Evolutionary conservation across 2,797 vertebrate species (phyloP), one percentile per base, ranked within the genome.

Genomic region (Platyrinchus mystaceus): DNA sequence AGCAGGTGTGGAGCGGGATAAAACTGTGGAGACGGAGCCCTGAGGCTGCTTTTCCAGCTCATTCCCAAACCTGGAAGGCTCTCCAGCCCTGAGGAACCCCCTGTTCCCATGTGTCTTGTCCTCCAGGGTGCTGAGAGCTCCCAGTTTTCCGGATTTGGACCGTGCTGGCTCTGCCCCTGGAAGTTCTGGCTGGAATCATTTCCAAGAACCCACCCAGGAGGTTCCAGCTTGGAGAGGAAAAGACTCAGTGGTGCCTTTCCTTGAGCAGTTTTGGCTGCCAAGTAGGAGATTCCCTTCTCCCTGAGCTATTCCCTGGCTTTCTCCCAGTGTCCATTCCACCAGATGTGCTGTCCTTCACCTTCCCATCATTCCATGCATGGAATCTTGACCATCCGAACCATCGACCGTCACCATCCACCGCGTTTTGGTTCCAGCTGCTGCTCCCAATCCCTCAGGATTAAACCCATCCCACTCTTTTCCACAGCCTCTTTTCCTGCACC

Each of bases 401-500:
- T 67, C 6, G 0, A 10, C 11, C 39, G 49, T 44, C 74, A 55
- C 24, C 34, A 26, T 11, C 49, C 80, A 47, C 49, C 46, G 22
- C 0, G 5, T 26, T 68, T 89, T 41, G 56, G 27, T 47, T 75
- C 20, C 30, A n/a, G 10, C 21, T 28, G 12, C 39, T 49, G 32
- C 36, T 85, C 68, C 56, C 56, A 70, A 71, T 7, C 27, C 50
- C 11, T 58, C 34, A 1, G n/a, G 21, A n/a, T 87, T 43, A 58
- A 4, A 39, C 14, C 26, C 34, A 20, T 39, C 69, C 0, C 7
- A 3, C 22, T 95, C 17, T 89, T 75, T 73, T 46, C 89, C 58
- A 13, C 97, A 99, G 99, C 96, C 97, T 99, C 93, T 99, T 99
- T 93, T 98, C 99, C 95, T 99, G 98, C 93, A 98, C 98, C 0